These are phyloP conservation scores for Ephestia elutella DNA, from an alignment of 1,140 invertebrate species.

Conservation along the genomic window DNA sequence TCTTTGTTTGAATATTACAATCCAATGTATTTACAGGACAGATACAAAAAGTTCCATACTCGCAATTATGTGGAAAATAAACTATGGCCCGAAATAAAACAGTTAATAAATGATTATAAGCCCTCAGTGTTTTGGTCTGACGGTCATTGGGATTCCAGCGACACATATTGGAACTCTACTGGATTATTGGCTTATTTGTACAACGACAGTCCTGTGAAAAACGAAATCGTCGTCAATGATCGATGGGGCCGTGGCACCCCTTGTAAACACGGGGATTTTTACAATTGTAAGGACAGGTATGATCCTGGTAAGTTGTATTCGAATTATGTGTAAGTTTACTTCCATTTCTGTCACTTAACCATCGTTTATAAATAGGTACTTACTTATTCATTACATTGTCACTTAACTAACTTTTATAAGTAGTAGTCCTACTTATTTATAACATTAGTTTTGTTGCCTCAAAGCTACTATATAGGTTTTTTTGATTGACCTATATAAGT, in stretches of 20 bases:
- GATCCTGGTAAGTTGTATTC: constrained; percentile 81
- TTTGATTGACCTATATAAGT: too few relatives aligned
- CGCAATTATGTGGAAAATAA: constrained; percentile 81
- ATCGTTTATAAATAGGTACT: too few relatives aligned
- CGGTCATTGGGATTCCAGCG: constrained; percentile 89
- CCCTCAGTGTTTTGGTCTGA: constrained; percentile 97
- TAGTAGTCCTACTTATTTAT: too few relatives aligned
- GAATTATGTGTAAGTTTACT: neutral
- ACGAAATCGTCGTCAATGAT: constrained; percentile 91
- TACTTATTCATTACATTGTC: too few relatives aligned
- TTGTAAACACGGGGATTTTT: constrained; percentile 93
- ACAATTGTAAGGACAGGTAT: constrained; percentile 88
- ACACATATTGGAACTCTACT: constrained; percentile 87
- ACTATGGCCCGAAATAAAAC: constrained; percentile 83
- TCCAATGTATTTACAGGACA: constrained; percentile 87
- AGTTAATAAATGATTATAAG: constrained; percentile 84
- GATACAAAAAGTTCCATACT: constrained; percentile 79
- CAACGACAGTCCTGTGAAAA: constrained; percentile 94
- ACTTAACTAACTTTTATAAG: too few relatives aligned
- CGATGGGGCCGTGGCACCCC: constrained; percentile 87
- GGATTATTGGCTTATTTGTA: constrained; percentile 94
- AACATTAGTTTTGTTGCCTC: too few relatives aligned
- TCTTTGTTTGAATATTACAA: constrained; percentile 95
- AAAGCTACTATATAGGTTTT: too few relatives aligned
- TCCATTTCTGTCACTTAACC: too few relatives aligned